phyloP scores from a whole-genome alignment of 2,113 vertebrate genomes.

The Machaerirhynchus nigripectus region DNA sequence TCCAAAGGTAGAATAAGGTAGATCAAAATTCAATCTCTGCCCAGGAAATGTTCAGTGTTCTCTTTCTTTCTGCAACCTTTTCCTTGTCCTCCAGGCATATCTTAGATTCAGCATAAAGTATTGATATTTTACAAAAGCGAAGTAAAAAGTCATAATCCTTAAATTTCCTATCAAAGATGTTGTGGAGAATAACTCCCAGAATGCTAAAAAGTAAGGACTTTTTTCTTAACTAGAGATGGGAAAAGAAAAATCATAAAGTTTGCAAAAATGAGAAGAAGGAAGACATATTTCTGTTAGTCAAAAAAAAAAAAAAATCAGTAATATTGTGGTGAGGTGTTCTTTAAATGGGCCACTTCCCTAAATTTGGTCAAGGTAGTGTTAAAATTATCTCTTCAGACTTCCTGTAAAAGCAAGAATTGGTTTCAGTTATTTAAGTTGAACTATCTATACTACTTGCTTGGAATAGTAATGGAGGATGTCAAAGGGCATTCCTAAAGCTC shows the following conservation, averaged over 20 bases:
- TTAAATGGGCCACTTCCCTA: background rate
- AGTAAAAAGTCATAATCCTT: conserved; percentile 13
- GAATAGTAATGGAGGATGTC: background rate
- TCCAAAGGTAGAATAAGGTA: conserved; percentile 11
- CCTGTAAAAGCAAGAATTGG: background rate
- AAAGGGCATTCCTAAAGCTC: conserved; percentile 29
- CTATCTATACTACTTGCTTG: background rate
- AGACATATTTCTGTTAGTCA: background rate
- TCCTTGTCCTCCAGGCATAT: conserved; percentile 2
- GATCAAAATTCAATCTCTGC: conserved; percentile 9
- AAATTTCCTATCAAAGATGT: background rate
- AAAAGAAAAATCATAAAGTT: background rate
- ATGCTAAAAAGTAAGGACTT: background rate
- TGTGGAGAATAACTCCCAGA: background rate
- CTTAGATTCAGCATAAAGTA: conserved; percentile 48
- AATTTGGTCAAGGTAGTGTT: background rate
- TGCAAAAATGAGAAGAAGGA: background rate
- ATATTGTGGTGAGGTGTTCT: background rate
- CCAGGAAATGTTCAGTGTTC: conserved; percentile 7
- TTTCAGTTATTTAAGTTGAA: background rate
- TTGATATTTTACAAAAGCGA: conserved; percentile 47
- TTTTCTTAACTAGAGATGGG: background rate
- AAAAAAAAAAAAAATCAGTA: background rate
- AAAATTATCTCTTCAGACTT: background rate
- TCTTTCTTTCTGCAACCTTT: background rate